Conservation (phyloP, 64 coral and sea anemone genomes). For the Acropora yongei region DNA sequence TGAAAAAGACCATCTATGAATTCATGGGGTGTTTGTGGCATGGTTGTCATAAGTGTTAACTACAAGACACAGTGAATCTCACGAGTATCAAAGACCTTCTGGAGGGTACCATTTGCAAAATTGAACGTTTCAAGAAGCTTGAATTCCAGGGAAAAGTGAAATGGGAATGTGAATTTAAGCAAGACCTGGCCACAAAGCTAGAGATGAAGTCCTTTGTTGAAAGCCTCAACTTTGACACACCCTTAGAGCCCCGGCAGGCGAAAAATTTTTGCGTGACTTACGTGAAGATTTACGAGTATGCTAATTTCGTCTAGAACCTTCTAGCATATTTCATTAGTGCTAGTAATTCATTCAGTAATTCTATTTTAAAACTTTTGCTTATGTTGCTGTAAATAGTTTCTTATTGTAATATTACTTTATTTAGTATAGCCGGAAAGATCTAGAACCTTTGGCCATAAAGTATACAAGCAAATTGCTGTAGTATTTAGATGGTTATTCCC, state of each 20-base stretch:
- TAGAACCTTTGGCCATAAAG: too few relatives aligned
- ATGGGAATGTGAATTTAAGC: constrained; percentile 52
- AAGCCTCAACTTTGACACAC: not conserved
- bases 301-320: too few relatives aligned
- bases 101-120: not conserved
- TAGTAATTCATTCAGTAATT: too few relatives aligned
- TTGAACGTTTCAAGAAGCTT: not conserved
- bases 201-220: not conserved
- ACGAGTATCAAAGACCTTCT: not conserved
- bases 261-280: too few relatives aligned
- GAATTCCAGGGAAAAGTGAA: not conserved
- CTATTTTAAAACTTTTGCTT: too few relatives aligned
- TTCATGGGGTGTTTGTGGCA: constrained; percentile 36
- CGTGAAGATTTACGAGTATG: too few relatives aligned
- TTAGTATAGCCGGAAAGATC: too few relatives aligned
- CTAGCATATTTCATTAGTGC: too few relatives aligned
- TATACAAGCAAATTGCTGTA: too few relatives aligned
- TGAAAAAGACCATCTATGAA: not conserved
- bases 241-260: constrained; percentile 21
- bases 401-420: too few relatives aligned
- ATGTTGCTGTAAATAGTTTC: too few relatives aligned
- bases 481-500: too few relatives aligned
- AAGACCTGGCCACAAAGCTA: not conserved
- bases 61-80: not conserved
- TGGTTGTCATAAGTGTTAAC: not conserved